A percentile compares a stretch with the other conserved stretches of the same genome.
phyloP scores from a whole-genome alignment of 92 coral and sea anemone species.

The Scolanthus callimorphus region DNA sequence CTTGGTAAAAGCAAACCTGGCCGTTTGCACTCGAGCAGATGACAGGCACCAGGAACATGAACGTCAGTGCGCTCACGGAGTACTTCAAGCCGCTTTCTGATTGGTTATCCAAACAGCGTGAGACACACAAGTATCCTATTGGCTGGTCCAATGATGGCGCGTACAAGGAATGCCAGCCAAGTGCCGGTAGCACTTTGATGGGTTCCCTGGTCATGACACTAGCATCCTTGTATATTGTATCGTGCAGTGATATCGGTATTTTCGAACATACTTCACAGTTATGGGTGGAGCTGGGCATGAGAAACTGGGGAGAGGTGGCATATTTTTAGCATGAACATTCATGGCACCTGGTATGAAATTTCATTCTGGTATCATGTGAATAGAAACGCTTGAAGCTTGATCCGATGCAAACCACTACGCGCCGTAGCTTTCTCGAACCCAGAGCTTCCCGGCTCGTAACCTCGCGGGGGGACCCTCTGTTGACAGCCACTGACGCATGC shows the following conservation, averaged over 20 bases:
- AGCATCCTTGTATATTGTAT: neutral
- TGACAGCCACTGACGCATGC: too few relatives aligned
- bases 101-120: slow-evolving; percentile 74
- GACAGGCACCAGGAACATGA: slow-evolving; percentile 81
- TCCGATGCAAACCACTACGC: too few relatives aligned
- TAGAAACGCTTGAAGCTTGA: too few relatives aligned
- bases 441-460: too few relatives aligned
- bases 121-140: slow-evolving; percentile 52
- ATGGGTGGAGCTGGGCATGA: too few relatives aligned
- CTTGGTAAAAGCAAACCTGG: slow-evolving; percentile 97
- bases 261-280: too few relatives aligned
- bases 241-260: neutral
- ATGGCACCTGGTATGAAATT: too few relatives aligned
- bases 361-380: too few relatives aligned
- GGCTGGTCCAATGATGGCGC: slow-evolving; percentile 61
- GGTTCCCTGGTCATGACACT: neutral
- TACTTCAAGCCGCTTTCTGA: slow-evolving; percentile 82
- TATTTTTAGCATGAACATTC: too few relatives aligned
- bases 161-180: neutral
- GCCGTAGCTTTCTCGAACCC: too few relatives aligned
- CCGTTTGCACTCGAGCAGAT: slow-evolving; percentile 76
- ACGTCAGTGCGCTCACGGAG: slow-evolving; percentile 79
- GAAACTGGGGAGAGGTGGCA: too few relatives aligned
- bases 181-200: neutral
- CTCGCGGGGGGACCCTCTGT: too few relatives aligned